Percentiles rank a stretch among this genome's conserved stretches.
Evolutionary conservation across 2,113 vertebrate species (phyloP).

Genomic region (Regulus satrapa): DNA sequence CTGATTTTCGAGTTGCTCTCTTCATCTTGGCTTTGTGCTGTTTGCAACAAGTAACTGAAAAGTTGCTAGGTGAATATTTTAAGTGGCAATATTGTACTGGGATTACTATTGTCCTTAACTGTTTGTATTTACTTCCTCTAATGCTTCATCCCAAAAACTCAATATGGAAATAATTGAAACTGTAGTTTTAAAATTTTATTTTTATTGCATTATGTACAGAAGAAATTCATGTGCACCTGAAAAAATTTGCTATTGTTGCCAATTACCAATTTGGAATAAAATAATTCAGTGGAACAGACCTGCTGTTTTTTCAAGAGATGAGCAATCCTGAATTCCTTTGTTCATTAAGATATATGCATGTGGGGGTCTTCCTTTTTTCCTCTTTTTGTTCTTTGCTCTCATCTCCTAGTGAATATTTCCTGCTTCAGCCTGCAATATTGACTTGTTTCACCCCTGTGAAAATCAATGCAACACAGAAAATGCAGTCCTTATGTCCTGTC

Average conservation of each 20-base stretch:
- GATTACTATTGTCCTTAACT: neutral
- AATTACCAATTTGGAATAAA: neutral
- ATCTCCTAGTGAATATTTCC: neutral
- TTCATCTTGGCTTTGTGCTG: neutral
- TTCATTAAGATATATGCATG: neutral
- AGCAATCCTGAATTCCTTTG: neutral
- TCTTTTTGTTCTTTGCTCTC: neutral
- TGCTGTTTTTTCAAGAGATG: neutral
- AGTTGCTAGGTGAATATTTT: neutral
- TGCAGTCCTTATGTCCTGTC: neutral
- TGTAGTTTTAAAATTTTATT: too few species aligned
- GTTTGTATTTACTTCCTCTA: neutral
- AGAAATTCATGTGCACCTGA: neutral
- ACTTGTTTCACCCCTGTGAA: neutral
- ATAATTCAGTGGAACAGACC: neutral
- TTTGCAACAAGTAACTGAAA: neutral
- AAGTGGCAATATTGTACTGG: neutral
- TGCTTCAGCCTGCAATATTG: neutral
- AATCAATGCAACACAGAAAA: neutral
- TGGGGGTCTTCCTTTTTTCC: neutral
- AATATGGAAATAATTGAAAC: neutral
- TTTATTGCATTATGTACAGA: neutral
- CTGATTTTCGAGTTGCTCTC: fast-evolving
- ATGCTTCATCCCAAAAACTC: neutral
- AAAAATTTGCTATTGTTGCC: neutral